Evolutionary conservation across 2,797 vertebrate species (phyloP).

Genomic region (Cyprinella venusta): DNA sequence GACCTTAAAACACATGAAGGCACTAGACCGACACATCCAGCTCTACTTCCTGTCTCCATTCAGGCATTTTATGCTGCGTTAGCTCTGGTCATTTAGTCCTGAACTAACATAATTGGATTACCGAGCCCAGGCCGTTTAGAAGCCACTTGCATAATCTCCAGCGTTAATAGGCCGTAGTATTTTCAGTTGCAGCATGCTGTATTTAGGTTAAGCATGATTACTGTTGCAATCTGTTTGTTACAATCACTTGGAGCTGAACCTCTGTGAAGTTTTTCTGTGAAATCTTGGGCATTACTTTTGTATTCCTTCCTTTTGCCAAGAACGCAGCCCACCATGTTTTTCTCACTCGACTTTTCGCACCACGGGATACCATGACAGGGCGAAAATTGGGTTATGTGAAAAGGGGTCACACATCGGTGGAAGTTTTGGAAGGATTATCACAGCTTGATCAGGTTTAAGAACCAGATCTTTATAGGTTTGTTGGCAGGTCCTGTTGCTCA

Average conservation of each 20-base stretch:
- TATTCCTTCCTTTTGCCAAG: background rate
- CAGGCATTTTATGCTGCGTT: slow-evolving; percentile 1
- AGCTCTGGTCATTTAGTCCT: slow-evolving; percentile 29
- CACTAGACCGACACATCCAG: background rate
- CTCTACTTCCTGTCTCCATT: background rate
- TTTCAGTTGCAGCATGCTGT: slow-evolving; percentile 37
- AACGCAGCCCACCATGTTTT: background rate
- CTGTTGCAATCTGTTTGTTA: slow-evolving; percentile 48
- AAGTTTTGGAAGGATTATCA: slow-evolving; percentile 59
- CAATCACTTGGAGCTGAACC: background rate
- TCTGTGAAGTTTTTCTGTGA: background rate
- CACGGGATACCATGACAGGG: slow-evolving; percentile 59
- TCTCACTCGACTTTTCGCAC: slow-evolving; percentile 31
- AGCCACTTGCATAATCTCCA: slow-evolving; percentile 48
- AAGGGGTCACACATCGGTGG: slow-evolving; percentile 62
- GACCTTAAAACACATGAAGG: background rate
- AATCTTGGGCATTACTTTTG: slow-evolving; percentile 17
- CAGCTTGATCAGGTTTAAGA: slow-evolving; percentile 51
- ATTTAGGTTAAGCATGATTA: slow-evolving; percentile 57
- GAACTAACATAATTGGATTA: slow-evolving; percentile 56
- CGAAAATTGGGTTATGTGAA: slow-evolving; percentile 71
- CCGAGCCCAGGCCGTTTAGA: slow-evolving; percentile 4
- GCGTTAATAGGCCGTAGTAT: slow-evolving; percentile 45
- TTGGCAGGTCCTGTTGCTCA: slow-evolving; percentile 45
- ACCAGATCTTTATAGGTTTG: slow-evolving; percentile 27